A percentile compares a stretch with the other conserved stretches of the same genome.
Evolutionary conservation across 2,888 invertebrate genomes (phyloP).

Genomic region (Vannuccia rotundouncinata): DNA sequence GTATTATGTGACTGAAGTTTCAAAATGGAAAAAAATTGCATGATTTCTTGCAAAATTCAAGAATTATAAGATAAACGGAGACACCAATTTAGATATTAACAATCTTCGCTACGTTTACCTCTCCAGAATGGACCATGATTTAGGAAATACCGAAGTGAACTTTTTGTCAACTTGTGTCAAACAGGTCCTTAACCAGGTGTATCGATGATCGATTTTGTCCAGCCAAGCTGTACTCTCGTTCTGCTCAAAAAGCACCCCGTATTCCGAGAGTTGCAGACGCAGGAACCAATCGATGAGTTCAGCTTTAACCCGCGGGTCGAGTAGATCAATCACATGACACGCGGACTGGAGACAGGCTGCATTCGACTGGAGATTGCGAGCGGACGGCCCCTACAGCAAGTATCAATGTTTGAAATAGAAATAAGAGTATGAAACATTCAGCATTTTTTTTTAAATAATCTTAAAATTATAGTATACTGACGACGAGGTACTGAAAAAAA

Average conservation of each 20-base stretch:
- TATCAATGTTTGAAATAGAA: too few relatives aligned
- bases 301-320: slow-evolving; percentile 75
- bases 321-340: slow-evolving; percentile 73
- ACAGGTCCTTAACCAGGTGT: slow-evolving; percentile 76
- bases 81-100: too few relatives aligned
- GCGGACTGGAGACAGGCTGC: slow-evolving; percentile 45
- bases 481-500: too few relatives aligned
- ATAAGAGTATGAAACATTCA: background rate
- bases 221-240: slow-evolving; percentile 85
- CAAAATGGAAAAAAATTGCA: too few relatives aligned
- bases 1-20: too few relatives aligned
- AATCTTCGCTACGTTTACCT: too few relatives aligned
- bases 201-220: slow-evolving; percentile 68
- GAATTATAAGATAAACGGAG: too few relatives aligned
- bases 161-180: slow-evolving; percentile 30
- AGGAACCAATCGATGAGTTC: slow-evolving; percentile 87
- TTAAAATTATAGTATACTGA: too few relatives aligned
- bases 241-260: slow-evolving; percentile 82
- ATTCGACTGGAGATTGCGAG: slow-evolving; percentile 28
- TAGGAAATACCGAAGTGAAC: slow-evolving; percentile 28
- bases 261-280: slow-evolving; percentile 76
- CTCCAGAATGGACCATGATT: slow-evolving; percentile 33
- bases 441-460: too few relatives aligned
- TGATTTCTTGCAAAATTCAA: too few relatives aligned
- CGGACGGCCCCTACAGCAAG: background rate